These are phyloP conservation scores for Ailuropoda melanoleuca DNA, from an alignment of 2,113 vertebrate genomes.

Conservation along the genomic window DNA sequence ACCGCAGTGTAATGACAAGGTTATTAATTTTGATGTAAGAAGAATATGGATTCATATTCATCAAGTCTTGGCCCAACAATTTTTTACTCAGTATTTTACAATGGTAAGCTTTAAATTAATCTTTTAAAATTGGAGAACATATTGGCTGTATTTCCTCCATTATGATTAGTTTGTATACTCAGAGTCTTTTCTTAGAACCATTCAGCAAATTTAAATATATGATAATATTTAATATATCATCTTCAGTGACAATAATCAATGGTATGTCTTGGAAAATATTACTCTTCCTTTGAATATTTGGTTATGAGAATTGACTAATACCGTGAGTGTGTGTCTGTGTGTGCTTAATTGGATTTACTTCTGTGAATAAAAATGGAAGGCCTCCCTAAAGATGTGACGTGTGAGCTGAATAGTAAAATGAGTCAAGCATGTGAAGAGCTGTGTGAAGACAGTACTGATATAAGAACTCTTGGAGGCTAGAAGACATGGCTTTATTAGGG, in stretches of 20 bases:
- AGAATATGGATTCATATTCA: background rate
- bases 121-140: background rate
- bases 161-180: background rate
- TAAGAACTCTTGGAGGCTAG: background rate
- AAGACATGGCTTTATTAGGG: background rate
- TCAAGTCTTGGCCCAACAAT: background rate
- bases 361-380: background rate
- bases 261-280: background rate
- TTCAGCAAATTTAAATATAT: background rate
- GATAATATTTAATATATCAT: background rate
- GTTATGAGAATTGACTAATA: background rate
- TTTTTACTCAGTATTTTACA: background rate
- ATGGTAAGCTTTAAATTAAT: background rate
- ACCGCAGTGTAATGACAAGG: background rate
- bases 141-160: background rate
- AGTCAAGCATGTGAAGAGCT: background rate
- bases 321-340: fast-evolving
- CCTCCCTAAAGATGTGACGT: background rate
- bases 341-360: background rate
- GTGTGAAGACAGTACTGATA: background rate
- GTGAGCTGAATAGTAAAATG: background rate
- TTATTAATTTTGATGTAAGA: slow-evolving; percentile 9
- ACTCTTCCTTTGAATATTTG: background rate
- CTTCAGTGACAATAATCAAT: background rate
- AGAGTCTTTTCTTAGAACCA: background rate